These are phyloP conservation scores for Palloptera scutellata DNA, from an alignment of 2,888 invertebrate species.

Conservation along the genomic window DNA sequence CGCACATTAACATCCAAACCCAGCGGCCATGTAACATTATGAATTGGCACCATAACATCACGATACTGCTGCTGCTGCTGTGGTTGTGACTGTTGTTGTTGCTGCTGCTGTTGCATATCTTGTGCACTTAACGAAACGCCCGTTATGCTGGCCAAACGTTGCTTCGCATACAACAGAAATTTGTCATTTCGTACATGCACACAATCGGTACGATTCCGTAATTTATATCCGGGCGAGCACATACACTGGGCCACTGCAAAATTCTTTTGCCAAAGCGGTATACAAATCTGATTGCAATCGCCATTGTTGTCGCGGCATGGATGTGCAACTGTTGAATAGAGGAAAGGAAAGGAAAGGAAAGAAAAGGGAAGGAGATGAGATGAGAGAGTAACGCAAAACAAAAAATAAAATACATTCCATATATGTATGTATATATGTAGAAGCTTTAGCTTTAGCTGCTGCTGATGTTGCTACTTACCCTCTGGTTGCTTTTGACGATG, in stretches of 20 bases:
- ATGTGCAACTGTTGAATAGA: constrained; percentile 67
- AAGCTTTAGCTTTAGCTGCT: neutral
- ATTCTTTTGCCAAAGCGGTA: constrained; percentile 70
- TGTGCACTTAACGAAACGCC: constrained; percentile 66
- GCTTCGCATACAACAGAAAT: constrained; percentile 74
- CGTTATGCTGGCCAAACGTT: constrained; percentile 75
- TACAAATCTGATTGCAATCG: constrained; percentile 80
- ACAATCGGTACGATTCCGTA: constrained; percentile 70
- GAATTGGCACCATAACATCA: constrained; percentile 76
- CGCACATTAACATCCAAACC: constrained; percentile 75
- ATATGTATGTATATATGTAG: neutral
- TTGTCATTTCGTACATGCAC: constrained; percentile 68
- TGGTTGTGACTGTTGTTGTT: constrained; percentile 50
- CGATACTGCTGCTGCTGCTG: constrained; percentile 43
- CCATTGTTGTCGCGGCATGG: constrained; percentile 75
- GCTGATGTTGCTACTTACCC: constrained; percentile 60
- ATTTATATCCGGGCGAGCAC: constrained; percentile 77
- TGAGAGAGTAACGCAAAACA: neutral
- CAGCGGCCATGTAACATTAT: constrained; percentile 71
- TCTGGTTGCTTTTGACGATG: constrained; percentile 82
- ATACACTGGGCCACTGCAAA: constrained; percentile 72
- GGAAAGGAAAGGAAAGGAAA: constrained; percentile 13
- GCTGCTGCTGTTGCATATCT: constrained; percentile 48
- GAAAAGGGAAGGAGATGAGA: neutral
- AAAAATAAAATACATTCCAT: neutral